Conservation (phyloP, 2,888 invertebrate species). For the Blastobasis adustella region DNA sequence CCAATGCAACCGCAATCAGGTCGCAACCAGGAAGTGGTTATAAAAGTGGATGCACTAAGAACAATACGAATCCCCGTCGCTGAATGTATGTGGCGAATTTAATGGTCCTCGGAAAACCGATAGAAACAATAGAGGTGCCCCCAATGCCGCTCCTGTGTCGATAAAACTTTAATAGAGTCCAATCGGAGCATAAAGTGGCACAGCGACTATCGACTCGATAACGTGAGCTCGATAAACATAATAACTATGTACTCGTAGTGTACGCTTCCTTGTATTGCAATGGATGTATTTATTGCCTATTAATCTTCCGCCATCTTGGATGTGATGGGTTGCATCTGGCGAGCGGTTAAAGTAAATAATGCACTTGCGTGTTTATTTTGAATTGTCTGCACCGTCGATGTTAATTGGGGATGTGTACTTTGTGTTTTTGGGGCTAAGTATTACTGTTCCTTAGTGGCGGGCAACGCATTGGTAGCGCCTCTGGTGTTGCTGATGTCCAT, state of each 20-base stretch:
- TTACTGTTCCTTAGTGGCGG: too few species aligned
- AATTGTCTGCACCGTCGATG: not conserved
- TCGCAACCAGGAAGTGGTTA: too few species aligned
- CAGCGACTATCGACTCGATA: conserved; percentile 2
- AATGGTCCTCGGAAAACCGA: too few species aligned
- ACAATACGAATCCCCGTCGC: too few species aligned
- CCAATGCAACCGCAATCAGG: too few species aligned
- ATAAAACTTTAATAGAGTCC: not conserved
- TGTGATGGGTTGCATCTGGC: conserved; percentile 17
- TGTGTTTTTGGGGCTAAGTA: too few species aligned
- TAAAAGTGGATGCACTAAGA: too few species aligned
- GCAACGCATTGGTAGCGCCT: too few species aligned
- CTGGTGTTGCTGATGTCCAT: too few species aligned
- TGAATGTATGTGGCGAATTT: too few species aligned
- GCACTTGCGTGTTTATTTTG: not conserved
- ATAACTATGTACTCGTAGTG: conserved; percentile 11
- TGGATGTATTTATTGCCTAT: conserved; percentile 18
- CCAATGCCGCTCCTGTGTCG: not conserved
- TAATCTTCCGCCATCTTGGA: conserved; percentile 25
- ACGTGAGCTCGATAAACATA: conserved; percentile 11
- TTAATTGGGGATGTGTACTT: too few species aligned
- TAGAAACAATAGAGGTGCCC: not conserved
- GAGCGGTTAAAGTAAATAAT: conserved; percentile 1
- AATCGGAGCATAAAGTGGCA: conserved; percentile 5
- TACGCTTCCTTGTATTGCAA: conserved; percentile 9